phyloP scores from a whole-genome alignment of 2,888 invertebrate genomes.

The Cryptosula pallasiana region DNA sequence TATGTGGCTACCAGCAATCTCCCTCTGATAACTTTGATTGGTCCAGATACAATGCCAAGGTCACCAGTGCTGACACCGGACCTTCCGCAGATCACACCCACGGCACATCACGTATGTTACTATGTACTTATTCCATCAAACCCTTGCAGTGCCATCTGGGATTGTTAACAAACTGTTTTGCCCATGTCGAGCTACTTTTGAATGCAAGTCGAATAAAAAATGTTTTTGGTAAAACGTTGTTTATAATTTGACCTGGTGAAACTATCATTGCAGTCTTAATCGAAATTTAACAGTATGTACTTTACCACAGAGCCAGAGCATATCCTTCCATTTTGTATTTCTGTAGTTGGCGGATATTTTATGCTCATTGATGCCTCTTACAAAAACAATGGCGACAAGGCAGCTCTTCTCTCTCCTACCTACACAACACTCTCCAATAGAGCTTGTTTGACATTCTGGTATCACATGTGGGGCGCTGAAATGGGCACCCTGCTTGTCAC shows the following conservation, averaged over 20 bases:
- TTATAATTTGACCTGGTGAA: no score
- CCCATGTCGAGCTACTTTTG: no score
- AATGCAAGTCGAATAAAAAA: no score
- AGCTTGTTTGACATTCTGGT: conserved; percentile 16
- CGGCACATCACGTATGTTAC: no score
- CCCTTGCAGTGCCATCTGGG: no score
- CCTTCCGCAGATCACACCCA: not conserved
- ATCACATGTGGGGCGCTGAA: conserved; percentile 23
- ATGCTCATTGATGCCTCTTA: conserved; percentile 8
- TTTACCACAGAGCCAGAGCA: not conserved
- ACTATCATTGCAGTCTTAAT: no score
- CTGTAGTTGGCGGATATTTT: not conserved
- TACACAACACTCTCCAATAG: not conserved
- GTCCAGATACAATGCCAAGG: not conserved
- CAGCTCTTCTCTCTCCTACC: not conserved
- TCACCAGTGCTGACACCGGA: not conserved
- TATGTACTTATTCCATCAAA: no score
- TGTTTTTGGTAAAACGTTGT: no score
- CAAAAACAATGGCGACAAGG: conserved; percentile 9
- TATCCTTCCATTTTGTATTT: not conserved
- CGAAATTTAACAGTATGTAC: not conserved
- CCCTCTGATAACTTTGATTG: not conserved
- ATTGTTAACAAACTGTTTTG: no score
- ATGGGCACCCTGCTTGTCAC: conserved; percentile 6
- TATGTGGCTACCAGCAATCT: not conserved